Conservation (phyloP, 2,888 invertebrate species). For the Lycaena phlaeas region DNA sequence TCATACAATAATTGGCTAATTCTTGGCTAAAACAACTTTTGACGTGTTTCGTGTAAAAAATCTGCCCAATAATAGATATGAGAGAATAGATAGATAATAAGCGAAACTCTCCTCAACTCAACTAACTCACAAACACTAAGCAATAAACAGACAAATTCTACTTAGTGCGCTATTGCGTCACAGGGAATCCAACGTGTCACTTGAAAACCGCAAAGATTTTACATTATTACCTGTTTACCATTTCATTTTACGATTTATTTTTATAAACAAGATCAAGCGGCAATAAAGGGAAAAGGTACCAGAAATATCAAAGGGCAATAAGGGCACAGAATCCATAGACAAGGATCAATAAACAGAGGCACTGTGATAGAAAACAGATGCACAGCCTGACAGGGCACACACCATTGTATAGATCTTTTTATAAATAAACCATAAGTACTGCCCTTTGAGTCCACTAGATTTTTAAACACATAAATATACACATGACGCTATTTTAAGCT, state of each 20-base stretch:
- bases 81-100: too few relatives aligned
- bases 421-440: conserved; percentile 49
- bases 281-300: conserved; percentile 15
- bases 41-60: too few relatives aligned
- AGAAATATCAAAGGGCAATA: conserved; percentile 40
- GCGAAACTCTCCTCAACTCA: too few relatives aligned
- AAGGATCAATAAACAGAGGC: conserved; percentile 52
- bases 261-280: conserved; percentile 20
- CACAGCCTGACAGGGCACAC: conserved; percentile 40
- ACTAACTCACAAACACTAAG: too few relatives aligned
- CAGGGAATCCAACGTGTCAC: too few relatives aligned
- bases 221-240: too few relatives aligned
- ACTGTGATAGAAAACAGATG: conserved; percentile 60
- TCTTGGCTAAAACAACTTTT: too few relatives aligned
- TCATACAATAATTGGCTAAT: too few relatives aligned
- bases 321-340: conserved; percentile 39
- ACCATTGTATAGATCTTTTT: conserved; percentile 52
- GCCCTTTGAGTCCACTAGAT: conserved; percentile 29
- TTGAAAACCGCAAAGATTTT: too few relatives aligned
- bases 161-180: too few relatives aligned
- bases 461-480: not conserved
- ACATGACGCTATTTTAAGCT: not conserved
- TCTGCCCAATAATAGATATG: too few relatives aligned
- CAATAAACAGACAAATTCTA: too few relatives aligned
- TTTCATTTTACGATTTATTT: conserved; percentile 9